Evolutionary conservation across 2,797 vertebrate genomes (phyloP).

Genomic region (Lacerta agilis): DNA sequence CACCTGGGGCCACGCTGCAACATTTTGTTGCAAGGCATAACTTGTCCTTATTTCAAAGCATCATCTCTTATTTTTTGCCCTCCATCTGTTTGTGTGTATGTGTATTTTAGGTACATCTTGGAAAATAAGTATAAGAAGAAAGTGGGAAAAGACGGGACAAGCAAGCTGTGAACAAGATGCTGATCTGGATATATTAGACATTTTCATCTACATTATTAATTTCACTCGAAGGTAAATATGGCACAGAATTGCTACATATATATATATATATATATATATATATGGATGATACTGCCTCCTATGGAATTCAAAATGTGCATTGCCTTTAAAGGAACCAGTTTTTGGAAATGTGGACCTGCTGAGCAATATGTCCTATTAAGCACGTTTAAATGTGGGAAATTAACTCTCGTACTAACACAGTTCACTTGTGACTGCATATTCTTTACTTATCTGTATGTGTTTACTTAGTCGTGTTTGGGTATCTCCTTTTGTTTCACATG

Average conservation of each 20-base stretch:
- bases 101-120: not conserved
- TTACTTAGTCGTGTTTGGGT: conserved; percentile 31
- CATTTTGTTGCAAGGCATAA: not conserved
- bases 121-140: not conserved
- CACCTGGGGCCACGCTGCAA: not conserved
- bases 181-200: not conserved
- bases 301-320: not conserved
- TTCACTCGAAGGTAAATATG: not conserved
- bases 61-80: not conserved
- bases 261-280: not conserved
- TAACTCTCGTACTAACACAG: not conserved
- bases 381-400: not conserved
- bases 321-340: not conserved
- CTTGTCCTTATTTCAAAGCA: not conserved
- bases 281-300: not conserved
- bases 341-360: conserved; percentile 24
- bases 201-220: not conserved
- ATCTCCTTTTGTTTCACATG: conserved; percentile 19
- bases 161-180: not conserved
- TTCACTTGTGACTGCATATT: not conserved
- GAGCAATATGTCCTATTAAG: not conserved
- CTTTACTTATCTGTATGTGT: not conserved
- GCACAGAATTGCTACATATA: not conserved
- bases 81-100: not conserved
- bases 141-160: not conserved